phyloP scores from a whole-genome alignment of 2,888 invertebrate genomes.

The Oscheius sp. region DNA sequence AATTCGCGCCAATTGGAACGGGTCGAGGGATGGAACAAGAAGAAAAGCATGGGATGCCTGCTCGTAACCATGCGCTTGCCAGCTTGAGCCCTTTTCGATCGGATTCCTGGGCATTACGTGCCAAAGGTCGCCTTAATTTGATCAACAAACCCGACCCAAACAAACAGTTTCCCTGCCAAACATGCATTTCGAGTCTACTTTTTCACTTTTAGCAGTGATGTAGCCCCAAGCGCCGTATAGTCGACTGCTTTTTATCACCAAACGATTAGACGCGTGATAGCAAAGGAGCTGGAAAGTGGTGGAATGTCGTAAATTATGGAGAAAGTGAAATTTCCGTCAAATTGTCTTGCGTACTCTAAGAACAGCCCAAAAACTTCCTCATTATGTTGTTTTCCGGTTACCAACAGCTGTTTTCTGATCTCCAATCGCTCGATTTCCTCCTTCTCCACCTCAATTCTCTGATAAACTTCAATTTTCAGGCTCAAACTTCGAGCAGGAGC shows the following conservation, averaged over 20 bases:
- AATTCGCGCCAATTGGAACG: slow-evolving; percentile 24
- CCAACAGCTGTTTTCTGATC: too few species aligned
- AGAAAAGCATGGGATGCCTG: not conserved
- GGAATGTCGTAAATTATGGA: too few species aligned
- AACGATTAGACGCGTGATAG: too few species aligned
- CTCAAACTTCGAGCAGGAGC: not conserved
- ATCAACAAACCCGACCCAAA: not conserved
- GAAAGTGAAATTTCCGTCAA: too few species aligned
- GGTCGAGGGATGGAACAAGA: not conserved
- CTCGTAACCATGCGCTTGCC: not conserved
- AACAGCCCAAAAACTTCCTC: not conserved
- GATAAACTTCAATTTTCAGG: not conserved
- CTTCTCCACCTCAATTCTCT: not conserved
- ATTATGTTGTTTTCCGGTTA: not conserved
- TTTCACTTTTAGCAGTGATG: too few species aligned
- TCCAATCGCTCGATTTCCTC: not conserved
- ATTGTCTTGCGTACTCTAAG: too few species aligned
- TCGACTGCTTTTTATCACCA: too few species aligned
- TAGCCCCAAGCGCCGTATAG: too few species aligned
- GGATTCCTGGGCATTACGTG: not conserved
- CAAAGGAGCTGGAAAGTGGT: too few species aligned
- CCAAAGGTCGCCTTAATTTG: not conserved
- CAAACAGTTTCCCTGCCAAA: not conserved
- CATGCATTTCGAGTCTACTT: too few species aligned
- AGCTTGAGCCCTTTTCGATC: not conserved